These are phyloP conservation scores for Calycopis cecrops DNA, from an alignment of 1,140 invertebrate genomes.

Conservation along the genomic window DNA sequence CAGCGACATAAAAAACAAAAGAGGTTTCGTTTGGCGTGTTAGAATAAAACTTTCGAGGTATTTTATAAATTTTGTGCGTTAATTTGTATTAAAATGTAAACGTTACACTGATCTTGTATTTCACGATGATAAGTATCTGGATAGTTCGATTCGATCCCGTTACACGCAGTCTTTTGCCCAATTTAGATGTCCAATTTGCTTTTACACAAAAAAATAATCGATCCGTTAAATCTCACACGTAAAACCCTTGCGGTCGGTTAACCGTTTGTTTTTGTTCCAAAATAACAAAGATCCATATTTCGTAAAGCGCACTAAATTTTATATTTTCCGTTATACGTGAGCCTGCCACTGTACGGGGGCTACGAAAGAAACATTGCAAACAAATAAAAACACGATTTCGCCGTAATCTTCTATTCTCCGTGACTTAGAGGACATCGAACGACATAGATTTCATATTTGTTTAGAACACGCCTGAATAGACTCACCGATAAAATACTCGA, in stretches of 20 bases:
- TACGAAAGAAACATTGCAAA: slow-evolving; percentile 47
- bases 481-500: slow-evolving; percentile 57
- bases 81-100: neutral
- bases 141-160: slow-evolving; percentile 20
- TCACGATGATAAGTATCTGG: slow-evolving; percentile 27
- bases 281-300: slow-evolving; percentile 8
- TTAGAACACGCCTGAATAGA: slow-evolving; percentile 56
- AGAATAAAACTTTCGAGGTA: neutral
- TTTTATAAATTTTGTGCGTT: too few relatives aligned
- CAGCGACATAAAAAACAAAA: neutral
- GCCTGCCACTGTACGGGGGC: slow-evolving; percentile 22
- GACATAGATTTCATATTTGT: slow-evolving; percentile 56
- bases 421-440: slow-evolving; percentile 48
- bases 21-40: neutral
- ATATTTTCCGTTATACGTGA: slow-evolving; percentile 30
- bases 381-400: slow-evolving; percentile 70
- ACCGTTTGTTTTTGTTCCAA: slow-evolving; percentile 16
- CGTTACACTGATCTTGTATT: slow-evolving; percentile 1
- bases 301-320: slow-evolving; percentile 16
- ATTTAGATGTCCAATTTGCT: slow-evolving; percentile 27
- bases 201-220: slow-evolving; percentile 26
- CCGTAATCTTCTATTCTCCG: slow-evolving; percentile 59
- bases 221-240: slow-evolving; percentile 32
- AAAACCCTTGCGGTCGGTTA: slow-evolving; percentile 27
- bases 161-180: slow-evolving; percentile 27